Base-by-base conservation (phyloP, 1,140 invertebrate genomes). In the Acromyrmex heyeri region DNA sequence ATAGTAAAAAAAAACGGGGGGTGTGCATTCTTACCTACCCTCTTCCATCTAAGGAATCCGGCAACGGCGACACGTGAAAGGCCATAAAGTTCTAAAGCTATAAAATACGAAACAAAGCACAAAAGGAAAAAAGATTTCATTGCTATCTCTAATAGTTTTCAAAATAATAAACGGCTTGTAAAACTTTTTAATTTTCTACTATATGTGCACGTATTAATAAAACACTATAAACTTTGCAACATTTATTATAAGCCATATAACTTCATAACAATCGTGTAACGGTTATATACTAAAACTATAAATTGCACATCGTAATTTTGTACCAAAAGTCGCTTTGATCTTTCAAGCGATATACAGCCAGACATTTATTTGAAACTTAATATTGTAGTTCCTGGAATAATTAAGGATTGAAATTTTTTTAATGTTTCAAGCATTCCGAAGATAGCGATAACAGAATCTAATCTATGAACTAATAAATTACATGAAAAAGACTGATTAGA, bases 211-310 rank as follows among this genome's bases (percentile, higher is more conserved):
- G 0, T 34, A 30, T 73, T 57, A 57, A 6, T 30, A 34, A 72
- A 30, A 55, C 48, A 34, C 18, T 57, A 57, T 34, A 21, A 55
- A 30, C 4, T 72, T 55, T 30, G 8, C 24, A 73, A 73, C 10
- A 7, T 73, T 73, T 73, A 72, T 34, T 55, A 27, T 34, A 34
- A 73, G 24, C n/a, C n/a, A 59, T 14, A 16, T 21, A 24, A 57
- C 24, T 16, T n/a, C 2, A 72, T 7, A 72, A 34, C 62, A 3
- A 64, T 64, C n/a, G 18, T 55, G 27, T 55, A 55, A 55, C 30
- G 2, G 8, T 53, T 65, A 55, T n/a, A 50, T n/a, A 53, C 10
- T 53, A 30, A 27, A 30, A 50, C 4, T 27, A 30, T 30, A 72
- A 64, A 38, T 65, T 1, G 8, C 1, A 3, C 3, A n/a, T 57